Evolutionary conservation across 1,140 invertebrate species (phyloP).

Genomic region (Nasonia vitripennis): DNA sequence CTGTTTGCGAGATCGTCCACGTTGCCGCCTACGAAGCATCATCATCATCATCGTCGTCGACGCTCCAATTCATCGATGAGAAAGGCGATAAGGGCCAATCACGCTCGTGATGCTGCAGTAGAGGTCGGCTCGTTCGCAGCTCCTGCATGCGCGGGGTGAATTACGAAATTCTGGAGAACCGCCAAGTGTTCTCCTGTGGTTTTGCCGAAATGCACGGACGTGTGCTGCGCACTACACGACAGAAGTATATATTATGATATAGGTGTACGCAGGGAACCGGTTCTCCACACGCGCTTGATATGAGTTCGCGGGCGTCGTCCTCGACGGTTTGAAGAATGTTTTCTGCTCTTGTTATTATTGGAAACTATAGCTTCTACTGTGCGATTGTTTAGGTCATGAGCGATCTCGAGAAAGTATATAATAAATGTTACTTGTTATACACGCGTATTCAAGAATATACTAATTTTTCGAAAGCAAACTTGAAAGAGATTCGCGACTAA

Average conservation of each 20-base stretch:
- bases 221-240: slow-evolving; percentile 5
- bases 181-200: not conserved
- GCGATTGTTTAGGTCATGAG: too few relatives aligned
- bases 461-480: too few relatives aligned
- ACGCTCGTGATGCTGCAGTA: not conserved
- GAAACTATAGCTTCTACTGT: too few relatives aligned
- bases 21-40: too few relatives aligned
- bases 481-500: too few relatives aligned
- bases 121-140: too few relatives aligned
- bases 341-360: not conserved
- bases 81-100: not conserved
- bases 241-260: not conserved
- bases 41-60: not conserved
- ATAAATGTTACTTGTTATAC: too few relatives aligned
- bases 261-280: slow-evolving; percentile 16
- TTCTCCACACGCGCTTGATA: slow-evolving; percentile 36
- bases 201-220: slow-evolving; percentile 33
- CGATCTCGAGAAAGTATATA: too few relatives aligned
- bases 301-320: slow-evolving; percentile 11
- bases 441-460: too few relatives aligned
- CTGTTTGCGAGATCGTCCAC: too few relatives aligned
- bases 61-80: not conserved
- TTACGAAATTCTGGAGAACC: slow-evolving; percentile 12
- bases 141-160: not conserved
- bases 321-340: not conserved